Percentiles rank a stretch among this genome's conserved stretches.
phyloP scores from a whole-genome alignment of 2,797 vertebrate species.

The Dermochelys coriacea region DNA sequence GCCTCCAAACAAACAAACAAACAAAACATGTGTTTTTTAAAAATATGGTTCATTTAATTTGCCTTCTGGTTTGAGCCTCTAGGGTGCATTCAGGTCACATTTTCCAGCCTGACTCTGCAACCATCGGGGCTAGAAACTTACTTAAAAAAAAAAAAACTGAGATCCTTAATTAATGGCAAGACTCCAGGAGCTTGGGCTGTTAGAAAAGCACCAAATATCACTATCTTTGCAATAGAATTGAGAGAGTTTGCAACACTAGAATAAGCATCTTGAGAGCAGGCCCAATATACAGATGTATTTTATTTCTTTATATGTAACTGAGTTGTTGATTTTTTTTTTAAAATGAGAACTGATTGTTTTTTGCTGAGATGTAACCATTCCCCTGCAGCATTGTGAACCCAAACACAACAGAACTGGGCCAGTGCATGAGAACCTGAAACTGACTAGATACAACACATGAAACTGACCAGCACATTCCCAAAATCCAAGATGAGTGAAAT shows the following conservation, averaged over 20 bases:
- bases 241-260: rapidly evolving
- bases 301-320: not conserved
- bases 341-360: not conserved
- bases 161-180: not conserved
- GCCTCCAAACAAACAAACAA: not conserved
- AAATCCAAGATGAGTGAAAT: not conserved
- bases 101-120: not conserved
- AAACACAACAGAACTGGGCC: not conserved
- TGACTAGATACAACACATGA: not conserved
- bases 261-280: not conserved
- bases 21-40: not conserved
- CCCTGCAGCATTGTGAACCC: rapidly evolving
- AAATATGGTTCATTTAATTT: not conserved
- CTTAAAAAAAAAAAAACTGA: not conserved
- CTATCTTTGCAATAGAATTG: not conserved
- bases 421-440: not conserved
- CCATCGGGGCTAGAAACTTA: not conserved
- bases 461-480: not conserved
- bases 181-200: not conserved
- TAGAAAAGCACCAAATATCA: not conserved
- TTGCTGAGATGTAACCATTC: not conserved
- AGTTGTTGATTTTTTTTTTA: not conserved
- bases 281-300: not conserved
- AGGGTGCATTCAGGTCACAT: rapidly evolving
- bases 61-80: rapidly evolving